Evolutionary conservation across 2,797 vertebrate species (phyloP), one percentile per base, ranked within the genome.

Genomic region (Pangasius sanitwongsei): DNA sequence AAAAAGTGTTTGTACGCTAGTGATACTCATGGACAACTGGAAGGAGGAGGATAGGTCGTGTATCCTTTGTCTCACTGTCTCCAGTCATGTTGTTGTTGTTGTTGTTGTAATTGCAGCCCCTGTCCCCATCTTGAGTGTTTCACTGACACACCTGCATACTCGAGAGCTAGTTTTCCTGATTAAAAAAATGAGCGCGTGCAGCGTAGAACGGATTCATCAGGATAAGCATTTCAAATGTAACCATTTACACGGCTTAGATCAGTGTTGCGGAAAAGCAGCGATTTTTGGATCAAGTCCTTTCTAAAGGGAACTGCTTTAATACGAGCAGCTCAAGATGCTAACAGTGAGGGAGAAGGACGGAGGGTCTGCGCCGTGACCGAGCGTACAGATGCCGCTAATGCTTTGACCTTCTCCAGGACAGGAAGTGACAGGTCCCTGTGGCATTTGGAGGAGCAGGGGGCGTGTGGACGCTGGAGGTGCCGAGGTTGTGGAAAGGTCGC

Each of bases 351-450:
- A 25, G 20, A 41, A 41, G 41, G 41, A 41, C 4, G 4, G 41
- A 41, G 41, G 4, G 41, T 4, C 5, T 41, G 41, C 41, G 41
- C 41, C 4, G 41, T 41, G 41, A 31, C 48, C 23, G 83, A 23
- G 83, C n/a, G 53, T 55, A 70, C 48, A 55, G 37, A 74, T 57
- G 9, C 61, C 16, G 25, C 44, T 81, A 75, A 34, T n/a, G 82
- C 74, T 82, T 72, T 91, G 86, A 89, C 90, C 91, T 92, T 90
- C 89, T 83, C 61, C 37, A 41, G 87, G 90, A 92, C 86, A 82
- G 90, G 87, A 90, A 86, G 78, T 87, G 83, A 72, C 80, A 57
- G 41, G 89, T 89, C 86, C 86, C 86, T 55, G 75, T 89, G 90
- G 91, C 81, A 81, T 85, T 86, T 59, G 75, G 83, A 75, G 74